Percentiles rank a stretch among this genome's conserved stretches.
These are phyloP conservation scores for Schlechtendalia chinensis DNA, from an alignment of 1,140 invertebrate genomes.

Conservation along the genomic window DNA sequence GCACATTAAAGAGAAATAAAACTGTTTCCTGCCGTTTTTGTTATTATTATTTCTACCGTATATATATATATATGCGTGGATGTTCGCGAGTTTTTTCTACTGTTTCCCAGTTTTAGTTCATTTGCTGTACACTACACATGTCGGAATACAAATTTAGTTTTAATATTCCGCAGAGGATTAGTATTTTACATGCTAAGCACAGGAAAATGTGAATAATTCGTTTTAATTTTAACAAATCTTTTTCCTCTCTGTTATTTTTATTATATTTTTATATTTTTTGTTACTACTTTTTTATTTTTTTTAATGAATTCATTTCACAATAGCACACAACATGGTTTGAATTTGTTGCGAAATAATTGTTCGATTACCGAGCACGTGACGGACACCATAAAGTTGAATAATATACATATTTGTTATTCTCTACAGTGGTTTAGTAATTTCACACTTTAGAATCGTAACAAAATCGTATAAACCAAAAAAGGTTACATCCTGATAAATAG, in stretches of 20 bases:
- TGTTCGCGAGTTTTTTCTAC: background rate
- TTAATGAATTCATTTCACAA: background rate
- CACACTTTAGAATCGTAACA: too few species aligned
- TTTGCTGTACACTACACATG: slow-evolving; percentile 18
- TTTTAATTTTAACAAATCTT: slow-evolving; percentile 36
- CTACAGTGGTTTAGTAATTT: too few species aligned
- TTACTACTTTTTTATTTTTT: background rate
- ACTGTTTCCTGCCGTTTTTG: background rate
- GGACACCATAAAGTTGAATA: background rate
- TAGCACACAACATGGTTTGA: background rate
- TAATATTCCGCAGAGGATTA: slow-evolving; percentile 45
- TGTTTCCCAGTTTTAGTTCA: slow-evolving; percentile 6
- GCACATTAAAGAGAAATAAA: background rate
- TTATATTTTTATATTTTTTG: slow-evolving; percentile 15
- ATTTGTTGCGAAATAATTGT: background rate
- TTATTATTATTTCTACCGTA: background rate
- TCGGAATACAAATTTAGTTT: slow-evolving; percentile 43
- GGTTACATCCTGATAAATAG: too few species aligned
- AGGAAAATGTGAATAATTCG: slow-evolving; percentile 26
- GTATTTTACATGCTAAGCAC: slow-evolving; percentile 23
- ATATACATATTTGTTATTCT: too few species aligned
- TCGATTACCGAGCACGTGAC: background rate
- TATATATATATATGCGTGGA: too few species aligned
- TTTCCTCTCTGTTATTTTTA: background rate
- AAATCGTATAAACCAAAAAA: too few species aligned